Base-by-base conservation (phyloP, 2,113 vertebrate genomes). In the Nibea coibor region DNA sequence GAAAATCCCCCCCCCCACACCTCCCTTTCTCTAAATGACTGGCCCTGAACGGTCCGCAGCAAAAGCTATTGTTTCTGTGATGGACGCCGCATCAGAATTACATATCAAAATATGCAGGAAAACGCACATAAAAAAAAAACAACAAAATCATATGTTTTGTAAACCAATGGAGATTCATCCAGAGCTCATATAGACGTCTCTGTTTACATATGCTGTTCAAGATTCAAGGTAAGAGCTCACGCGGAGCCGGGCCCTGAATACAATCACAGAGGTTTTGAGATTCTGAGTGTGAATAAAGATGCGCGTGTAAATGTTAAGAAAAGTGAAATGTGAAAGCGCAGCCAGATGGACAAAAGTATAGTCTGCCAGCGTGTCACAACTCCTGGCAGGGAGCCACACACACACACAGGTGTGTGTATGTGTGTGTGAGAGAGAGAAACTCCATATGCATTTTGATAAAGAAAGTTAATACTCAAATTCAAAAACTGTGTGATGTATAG, bases 341-440 rank as follows among this genome's bases (percentile, higher is more conserved):
- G 72, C 86, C 89, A 91, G 90, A 88, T 88, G 85, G 90, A 83
- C 66, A 48, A 75, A 88, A 83, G 70, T 72, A 54, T 31, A 67
- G 76, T 48, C 71, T 51, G 81, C 53, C 66, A 72, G 61, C 45
- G 5, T 87, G 88, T 87, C 87, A 75, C 72, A 12, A 22, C 12
- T 42, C 22, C 70, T 85, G 88, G 84, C 78, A 45, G 61, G 56
- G 43, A 48, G 81, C 87, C 88, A 87, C 45, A 78, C 15, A 74
- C 31, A 51, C 31, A 35, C 82, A 75, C 70, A 82, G 58, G 48
- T 66, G 50, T 57, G 39, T 59, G 22, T 64, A 48, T 62, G 61
- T 72, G 75, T 59, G 31, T 47, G 15, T 24, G 16, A 16, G 43
- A 45, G 12, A 45, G 43, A 45, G 20, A 26, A 65, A 80, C 26